Evolutionary conservation across 2,113 vertebrate species (phyloP).

Genomic region (Lipophrys pholis): DNA sequence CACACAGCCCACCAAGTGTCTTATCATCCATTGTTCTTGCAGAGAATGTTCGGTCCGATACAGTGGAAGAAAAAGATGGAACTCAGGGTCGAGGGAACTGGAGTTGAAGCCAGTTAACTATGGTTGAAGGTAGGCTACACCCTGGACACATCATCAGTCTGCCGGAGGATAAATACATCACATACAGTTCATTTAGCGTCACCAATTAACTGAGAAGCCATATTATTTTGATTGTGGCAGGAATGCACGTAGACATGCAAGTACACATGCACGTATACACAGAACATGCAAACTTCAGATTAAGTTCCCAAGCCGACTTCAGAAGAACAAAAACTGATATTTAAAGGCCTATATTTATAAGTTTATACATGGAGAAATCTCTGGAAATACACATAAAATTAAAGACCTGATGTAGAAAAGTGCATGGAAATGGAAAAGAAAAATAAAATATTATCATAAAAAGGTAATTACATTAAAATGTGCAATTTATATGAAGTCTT

Average conservation of each 20-base stretch:
- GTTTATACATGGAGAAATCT: conserved; percentile 15
- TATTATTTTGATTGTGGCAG: too few relatives aligned
- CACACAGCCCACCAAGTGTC: conserved; percentile 12
- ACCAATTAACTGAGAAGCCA: too few relatives aligned
- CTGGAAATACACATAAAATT: conserved; percentile 10
- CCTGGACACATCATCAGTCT: too few relatives aligned
- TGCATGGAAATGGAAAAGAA: conserved; percentile 46
- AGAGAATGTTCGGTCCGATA: conserved; percentile 33
- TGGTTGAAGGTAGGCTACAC: too few relatives aligned
- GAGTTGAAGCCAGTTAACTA: too few relatives aligned
- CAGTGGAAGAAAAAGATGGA: conserved; percentile 26
- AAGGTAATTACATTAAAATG: conserved; percentile 57
- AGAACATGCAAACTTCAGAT: too few relatives aligned
- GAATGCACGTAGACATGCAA: too few relatives aligned
- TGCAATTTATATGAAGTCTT: conserved; percentile 53
- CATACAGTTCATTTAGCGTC: too few relatives aligned
- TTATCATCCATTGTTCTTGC: conserved; percentile 46
- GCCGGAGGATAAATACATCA: too few relatives aligned
- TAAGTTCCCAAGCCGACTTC: too few relatives aligned
- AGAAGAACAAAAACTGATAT: conserved; percentile 28
- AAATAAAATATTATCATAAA: conserved; percentile 51
- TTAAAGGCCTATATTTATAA: conserved; percentile 18
- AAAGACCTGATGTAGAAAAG: conserved; percentile 20
- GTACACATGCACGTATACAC: too few relatives aligned
- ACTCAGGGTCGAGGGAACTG: too few relatives aligned